phyloP scores from a whole-genome alignment of 2,113 vertebrate genomes.

The Thinocorus orbignyianus region DNA sequence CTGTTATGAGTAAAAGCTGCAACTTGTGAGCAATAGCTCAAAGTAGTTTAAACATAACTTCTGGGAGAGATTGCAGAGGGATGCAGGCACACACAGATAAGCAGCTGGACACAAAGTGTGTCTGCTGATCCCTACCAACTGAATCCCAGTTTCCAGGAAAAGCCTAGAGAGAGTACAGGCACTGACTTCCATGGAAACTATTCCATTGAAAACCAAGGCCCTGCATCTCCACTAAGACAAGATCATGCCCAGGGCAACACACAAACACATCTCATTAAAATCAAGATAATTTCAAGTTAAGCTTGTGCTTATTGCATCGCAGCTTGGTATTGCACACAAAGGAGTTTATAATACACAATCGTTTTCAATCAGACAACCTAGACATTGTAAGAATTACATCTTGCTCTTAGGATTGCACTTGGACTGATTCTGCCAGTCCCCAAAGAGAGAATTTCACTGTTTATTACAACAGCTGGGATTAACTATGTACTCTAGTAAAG shows the following conservation, averaged over 20 bases:
- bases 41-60: not conserved
- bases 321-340: not conserved
- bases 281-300: not conserved
- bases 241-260: not conserved
- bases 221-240: not conserved
- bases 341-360: not conserved
- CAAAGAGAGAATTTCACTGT: slow-evolving; percentile 7
- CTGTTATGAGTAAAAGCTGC: not conserved
- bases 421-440: not conserved
- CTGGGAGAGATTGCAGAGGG: not conserved
- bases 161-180: not conserved
- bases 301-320: not conserved
- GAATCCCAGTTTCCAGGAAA: not conserved
- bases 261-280: not conserved
- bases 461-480: not conserved
- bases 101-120: not conserved
- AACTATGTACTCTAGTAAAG: not conserved
- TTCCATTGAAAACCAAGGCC: not conserved
- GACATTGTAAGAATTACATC: slow-evolving; percentile 3
- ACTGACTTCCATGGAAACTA: not conserved
- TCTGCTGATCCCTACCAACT: not conserved
- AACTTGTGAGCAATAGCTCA: not conserved
- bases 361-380: not conserved
- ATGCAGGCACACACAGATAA: not conserved
- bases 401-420: not conserved